Evolutionary conservation across 2,888 invertebrate genomes (phyloP), one percentile per base, ranked within the genome.

Genomic region (Chydorus sphaericus): DNA sequence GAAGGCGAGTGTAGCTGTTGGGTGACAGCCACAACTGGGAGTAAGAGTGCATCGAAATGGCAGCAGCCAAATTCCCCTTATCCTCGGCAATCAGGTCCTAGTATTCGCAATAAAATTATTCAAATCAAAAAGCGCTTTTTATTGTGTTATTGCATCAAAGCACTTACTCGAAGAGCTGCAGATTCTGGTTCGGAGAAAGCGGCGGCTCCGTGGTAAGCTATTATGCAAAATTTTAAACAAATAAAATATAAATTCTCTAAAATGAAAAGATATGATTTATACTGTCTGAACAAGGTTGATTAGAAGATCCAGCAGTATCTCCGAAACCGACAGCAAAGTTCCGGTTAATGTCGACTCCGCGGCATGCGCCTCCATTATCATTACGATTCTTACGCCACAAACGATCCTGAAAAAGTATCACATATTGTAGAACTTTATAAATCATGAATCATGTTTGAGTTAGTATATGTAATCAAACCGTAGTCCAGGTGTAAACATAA

Each of bases 21-120:
- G 73, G 71, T 49, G 68, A 68, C 49, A 72, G 64, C 57, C 57
- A 57, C 57, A 68, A 63, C 62, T 72, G 72, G 5, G 69, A 68
- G 62, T 69, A 72, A 3, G 71, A 69, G 60, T 73, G 73, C 11
- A 72, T 62, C 14, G 69, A 66, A 37, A 73, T 61, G 60, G 69
- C 70, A 20, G 67, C 64, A 28, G 64, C 60, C 30, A 69, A 60
- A 10, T 54, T 55, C 3, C 23, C 57, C 3, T 3, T 1, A 44
- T 44, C 44, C 4, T 14, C 44, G 14, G 44, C 26, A 44, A 44
- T 16, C 57, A 44, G 30, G 33, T 29, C 20, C 44, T 44, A 26
- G 20, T 14, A 44, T 8, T 11, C 4, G 5, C 7, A 26, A 44
- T 20, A 16, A 39, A 39, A 16, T 8, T 4, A 16, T 11, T 39